Evolutionary conservation across 1,140 invertebrate genomes (phyloP), one percentile per base, ranked within the genome.

Genomic region (Archegozetes longisetosus): DNA sequence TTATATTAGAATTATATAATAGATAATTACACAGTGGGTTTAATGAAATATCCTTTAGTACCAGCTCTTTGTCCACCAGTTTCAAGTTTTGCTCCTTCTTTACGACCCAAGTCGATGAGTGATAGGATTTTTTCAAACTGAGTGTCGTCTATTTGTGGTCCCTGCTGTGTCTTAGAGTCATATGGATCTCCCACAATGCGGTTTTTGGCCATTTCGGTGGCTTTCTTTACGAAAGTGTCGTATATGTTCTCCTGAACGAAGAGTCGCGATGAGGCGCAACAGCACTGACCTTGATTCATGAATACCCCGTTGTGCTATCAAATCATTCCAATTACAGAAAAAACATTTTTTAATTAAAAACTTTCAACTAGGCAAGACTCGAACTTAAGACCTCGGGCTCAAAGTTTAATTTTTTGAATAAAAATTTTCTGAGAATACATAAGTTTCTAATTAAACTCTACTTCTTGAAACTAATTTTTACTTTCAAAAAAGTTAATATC

Each of bases 141-240:
- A 29, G 70, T 70, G 20, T 71, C 57, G 61, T 75, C 74, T 54
- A 87, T 85, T 78, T 93, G 88, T 3, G 92, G 91, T 47, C 93
- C 93, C 72, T 92, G 87, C 67, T 92, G 85, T 2, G 80, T 83
- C 20, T 80, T 79, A 2, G 78, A 66, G 66, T 88, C 81, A 74
- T 93, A 98, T 25, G 93, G 93, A 77, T 97, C 79, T 17, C 93
- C 93, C 23, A 97, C 79, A 1, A 77, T 80, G 47, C 85, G 79
- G 51, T 79, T 79, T 68, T 87, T 84, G 0, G 92, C 91, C 57
- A 84, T 76, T 66, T 82, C 84, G 13, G 58, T 61, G 56, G 58
- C 58, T 57, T 84, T 77, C 65, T 82, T 84, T 3, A 97, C 88
- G 73, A 98, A 98, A 68, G 96, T 83, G 71, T 98, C 88, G 70